These are phyloP conservation scores for Melanotaenia maccullochi DNA, from an alignment of 2,797 vertebrate genomes.

Conservation along the genomic window DNA sequence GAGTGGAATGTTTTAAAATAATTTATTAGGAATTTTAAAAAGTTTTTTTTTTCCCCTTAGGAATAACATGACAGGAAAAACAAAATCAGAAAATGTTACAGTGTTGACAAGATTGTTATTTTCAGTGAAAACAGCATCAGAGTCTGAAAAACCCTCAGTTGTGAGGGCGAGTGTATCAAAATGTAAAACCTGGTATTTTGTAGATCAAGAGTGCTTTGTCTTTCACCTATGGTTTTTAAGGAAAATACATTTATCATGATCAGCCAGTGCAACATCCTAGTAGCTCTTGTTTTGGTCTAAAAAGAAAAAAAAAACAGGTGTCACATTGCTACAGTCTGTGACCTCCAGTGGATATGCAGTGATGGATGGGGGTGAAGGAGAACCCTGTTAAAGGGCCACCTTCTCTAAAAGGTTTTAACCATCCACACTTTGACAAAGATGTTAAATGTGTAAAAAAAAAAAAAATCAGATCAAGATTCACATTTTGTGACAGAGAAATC, in stretches of 20 bases:
- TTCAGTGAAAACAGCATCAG: constrained; percentile 71
- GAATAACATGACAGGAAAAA: constrained; percentile 79
- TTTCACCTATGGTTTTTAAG: constrained; percentile 59
- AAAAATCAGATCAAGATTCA: constrained; percentile 72
- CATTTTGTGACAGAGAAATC: constrained; percentile 72
- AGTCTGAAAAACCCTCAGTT: constrained; percentile 55
- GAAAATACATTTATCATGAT: constrained; percentile 60
- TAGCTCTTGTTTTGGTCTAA: constrained; percentile 51
- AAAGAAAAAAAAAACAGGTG: constrained; percentile 54
- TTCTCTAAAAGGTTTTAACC: constrained; percentile 48
- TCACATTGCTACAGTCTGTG: constrained; percentile 75
- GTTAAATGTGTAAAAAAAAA: constrained; percentile 59
- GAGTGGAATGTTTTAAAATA: constrained; percentile 92
- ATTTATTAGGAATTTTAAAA: constrained; percentile 99
- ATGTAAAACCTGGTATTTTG: constrained; percentile 58
- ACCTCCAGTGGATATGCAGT: constrained; percentile 74
- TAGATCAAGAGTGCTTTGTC: constrained; percentile 71
- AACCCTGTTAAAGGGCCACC: constrained; percentile 43
- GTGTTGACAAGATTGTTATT: constrained; percentile 78
- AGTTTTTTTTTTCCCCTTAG: constrained; percentile 86
- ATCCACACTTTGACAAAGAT: constrained; percentile 62
- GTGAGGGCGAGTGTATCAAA: constrained; percentile 62
- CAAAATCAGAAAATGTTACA: constrained; percentile 83
- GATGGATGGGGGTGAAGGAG: constrained; percentile 35
- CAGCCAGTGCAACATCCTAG: constrained; percentile 75